Evolutionary conservation across 2,113 vertebrate genomes (phyloP), one percentile per base, ranked within the genome.

Genomic region (Hypanus sabinus): DNA sequence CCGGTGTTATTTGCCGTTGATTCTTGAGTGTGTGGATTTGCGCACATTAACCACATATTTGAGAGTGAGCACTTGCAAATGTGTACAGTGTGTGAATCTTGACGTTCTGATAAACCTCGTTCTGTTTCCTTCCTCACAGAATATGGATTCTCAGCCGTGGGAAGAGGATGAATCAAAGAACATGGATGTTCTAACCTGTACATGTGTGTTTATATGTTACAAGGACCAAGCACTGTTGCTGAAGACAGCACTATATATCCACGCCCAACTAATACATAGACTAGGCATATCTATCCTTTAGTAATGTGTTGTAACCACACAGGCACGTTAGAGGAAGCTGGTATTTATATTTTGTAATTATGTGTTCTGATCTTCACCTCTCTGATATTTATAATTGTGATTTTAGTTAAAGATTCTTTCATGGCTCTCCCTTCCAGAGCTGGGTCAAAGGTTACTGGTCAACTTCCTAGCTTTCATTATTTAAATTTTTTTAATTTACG

Each of bases 321-420:
- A 20, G 60, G 60, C 85, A 65, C 60, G n/a, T 65, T 90, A 90
- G 85, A 65, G 85, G 85, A 90, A 90, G n/a, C 85, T 90, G 85
- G 85, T 90, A 90, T 90, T 65, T 90, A 90, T 90, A 90, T 90
- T 90, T 90, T 90, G 85, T 90, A 90, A 90, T 90, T 90, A 90
- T 65, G 57, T 90, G 85, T 68, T 90, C 12, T 20, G n/a, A 90
- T 90, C 85, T 90, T 90, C 57, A 68, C 60, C n/a, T 36, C 60
- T 90, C 46, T 85, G 85, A 90, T 90, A 90, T 90, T 90, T 90
- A 90, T 90, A 90, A 65, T 87, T 90, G 60, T 90, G 85, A 65
- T 90, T 73, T 90, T 90, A 90, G 85, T 90, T 90, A 9, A 90
- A 68, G 57, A 30, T 33, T 62, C 85, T 36, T 62, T 33, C 55